Conservation (phyloP, 2,797 vertebrate species). For the Gouania willdenowi region DNA sequence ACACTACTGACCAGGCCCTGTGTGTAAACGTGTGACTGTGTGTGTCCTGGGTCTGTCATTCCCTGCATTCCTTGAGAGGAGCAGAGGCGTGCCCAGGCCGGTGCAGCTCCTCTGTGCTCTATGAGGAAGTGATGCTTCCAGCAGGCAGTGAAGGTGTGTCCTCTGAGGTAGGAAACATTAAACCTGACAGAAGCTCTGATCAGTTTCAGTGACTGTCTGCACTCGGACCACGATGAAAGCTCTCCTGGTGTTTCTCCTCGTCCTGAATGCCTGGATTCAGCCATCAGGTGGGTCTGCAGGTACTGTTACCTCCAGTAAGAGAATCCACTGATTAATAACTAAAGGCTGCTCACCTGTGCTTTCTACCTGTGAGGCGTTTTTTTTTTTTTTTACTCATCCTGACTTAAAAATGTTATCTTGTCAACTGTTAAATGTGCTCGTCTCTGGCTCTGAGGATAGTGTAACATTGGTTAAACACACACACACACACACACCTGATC, state of each 20-base stretch:
- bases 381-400: not conserved
- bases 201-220: slow-evolving; percentile 37
- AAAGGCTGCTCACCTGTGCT: slow-evolving; percentile 24
- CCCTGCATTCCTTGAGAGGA: slow-evolving; percentile 36
- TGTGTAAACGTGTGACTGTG: too few relatives aligned
- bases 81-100: slow-evolving; percentile 33
- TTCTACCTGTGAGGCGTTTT: slow-evolving; percentile 2
- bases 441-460: too few relatives aligned
- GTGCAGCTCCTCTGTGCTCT: slow-evolving; percentile 8
- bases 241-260: slow-evolving; percentile 61
- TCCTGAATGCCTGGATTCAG: slow-evolving; percentile 43
- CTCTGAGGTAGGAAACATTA: slow-evolving; percentile 41
- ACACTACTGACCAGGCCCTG: too few relatives aligned
- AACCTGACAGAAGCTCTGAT: slow-evolving; percentile 17
- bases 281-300: slow-evolving; percentile 66
- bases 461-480: too few relatives aligned
- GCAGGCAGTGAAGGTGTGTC: slow-evolving; percentile 53
- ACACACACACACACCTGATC: too few relatives aligned
- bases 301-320: slow-evolving; percentile 25
- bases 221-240: slow-evolving; percentile 48
- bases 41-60: not conserved
- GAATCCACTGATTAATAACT: slow-evolving; percentile 49
- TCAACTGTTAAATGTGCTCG: too few relatives aligned
- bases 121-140: slow-evolving; percentile 41
- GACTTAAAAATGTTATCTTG: too few relatives aligned